These are phyloP conservation scores for Embidobia sp. DNA, from an alignment of 2,888 invertebrate species.

Conservation along the genomic window DNA sequence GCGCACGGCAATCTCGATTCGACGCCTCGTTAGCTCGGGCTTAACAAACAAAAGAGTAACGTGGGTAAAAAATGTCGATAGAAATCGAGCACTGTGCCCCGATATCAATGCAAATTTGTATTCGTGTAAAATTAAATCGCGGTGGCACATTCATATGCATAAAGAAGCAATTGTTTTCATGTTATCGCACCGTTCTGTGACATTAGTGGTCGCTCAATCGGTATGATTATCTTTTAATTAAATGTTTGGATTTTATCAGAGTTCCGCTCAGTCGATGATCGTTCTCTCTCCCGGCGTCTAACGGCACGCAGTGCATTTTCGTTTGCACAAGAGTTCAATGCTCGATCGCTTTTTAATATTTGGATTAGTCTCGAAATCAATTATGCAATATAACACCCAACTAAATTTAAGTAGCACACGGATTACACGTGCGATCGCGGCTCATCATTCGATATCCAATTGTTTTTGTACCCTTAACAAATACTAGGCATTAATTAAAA, in stretches of 20 bases:
- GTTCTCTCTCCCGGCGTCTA: not conserved
- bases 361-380: conserved; percentile 8
- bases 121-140: conserved; percentile 78
- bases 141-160: conserved; percentile 75
- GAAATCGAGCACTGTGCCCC: conserved; percentile 56
- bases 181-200: conserved; percentile 73
- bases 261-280: conserved; percentile 40
- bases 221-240: conserved; percentile 80
- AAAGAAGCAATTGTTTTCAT: conserved; percentile 76
- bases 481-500: conserved; percentile 2
- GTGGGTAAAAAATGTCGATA: conserved; percentile 60
- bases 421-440: not conserved
- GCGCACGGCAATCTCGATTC: conserved; percentile 50
- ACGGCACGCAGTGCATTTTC: conserved; percentile 4
- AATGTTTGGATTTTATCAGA: conserved; percentile 79
- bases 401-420: not conserved
- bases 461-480: not conserved
- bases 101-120: conserved; percentile 76
- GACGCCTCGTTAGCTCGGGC: conserved; percentile 59
- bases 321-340: conserved; percentile 36
- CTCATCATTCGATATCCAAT: not conserved
- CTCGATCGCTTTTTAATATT: conserved; percentile 34
- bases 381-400: not conserved
- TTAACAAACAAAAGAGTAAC: conserved; percentile 62
- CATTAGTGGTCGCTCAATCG: conserved; percentile 76